Conservation (phyloP, 2,797 vertebrate species). For the Chloroceryle inda region DNA sequence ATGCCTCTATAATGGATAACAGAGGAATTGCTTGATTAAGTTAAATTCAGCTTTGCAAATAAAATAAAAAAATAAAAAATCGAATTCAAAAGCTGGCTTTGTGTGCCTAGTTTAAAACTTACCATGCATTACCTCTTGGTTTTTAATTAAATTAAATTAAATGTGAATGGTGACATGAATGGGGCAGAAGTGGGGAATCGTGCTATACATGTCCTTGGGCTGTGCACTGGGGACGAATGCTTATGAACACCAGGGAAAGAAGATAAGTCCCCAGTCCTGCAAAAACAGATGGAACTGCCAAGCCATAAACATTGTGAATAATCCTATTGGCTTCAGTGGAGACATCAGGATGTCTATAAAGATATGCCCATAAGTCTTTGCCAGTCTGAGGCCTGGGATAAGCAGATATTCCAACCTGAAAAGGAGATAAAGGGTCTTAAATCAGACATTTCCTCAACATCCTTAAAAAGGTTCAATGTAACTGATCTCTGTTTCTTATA, state of each 20-base stretch:
- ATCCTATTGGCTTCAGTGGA: neutral
- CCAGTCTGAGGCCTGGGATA: neutral
- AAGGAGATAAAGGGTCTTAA: neutral
- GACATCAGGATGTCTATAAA: neutral
- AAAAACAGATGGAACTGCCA: neutral
- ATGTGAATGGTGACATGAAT: neutral
- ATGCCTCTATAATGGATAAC: neutral
- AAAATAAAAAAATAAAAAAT: neutral
- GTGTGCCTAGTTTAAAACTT: neutral
- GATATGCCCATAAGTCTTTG: neutral
- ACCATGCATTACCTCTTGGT: neutral
- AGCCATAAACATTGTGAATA: neutral
- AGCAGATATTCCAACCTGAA: neutral
- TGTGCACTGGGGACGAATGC: neutral
- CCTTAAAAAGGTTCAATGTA: neutral
- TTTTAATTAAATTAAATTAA: slow-evolving; percentile 21
- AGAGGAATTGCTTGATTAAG: neutral
- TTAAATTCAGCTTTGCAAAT: neutral
- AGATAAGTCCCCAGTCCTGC: neutral
- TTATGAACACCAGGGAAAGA: neutral
- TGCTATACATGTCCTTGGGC: neutral
- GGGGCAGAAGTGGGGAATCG: neutral
- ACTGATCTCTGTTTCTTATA: neutral
- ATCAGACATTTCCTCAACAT: neutral
- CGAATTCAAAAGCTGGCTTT: neutral